phyloP scores from a whole-genome alignment of 92 coral and sea anemone species.

The Actinernus sp. region DNA sequence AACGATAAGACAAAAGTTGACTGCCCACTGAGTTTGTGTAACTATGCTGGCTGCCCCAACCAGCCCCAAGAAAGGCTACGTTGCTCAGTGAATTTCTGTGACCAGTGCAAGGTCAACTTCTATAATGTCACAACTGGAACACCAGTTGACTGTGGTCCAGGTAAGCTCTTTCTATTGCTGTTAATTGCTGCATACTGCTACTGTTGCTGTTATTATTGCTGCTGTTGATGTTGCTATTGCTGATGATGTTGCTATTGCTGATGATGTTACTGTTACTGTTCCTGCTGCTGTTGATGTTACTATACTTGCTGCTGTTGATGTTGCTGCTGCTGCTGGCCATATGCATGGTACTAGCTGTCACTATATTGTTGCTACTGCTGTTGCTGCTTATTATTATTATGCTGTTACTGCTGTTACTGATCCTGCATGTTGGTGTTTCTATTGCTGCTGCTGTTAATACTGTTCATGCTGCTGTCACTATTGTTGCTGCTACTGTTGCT shows the following conservation, averaged over 20 bases:
- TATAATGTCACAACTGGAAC: constrained; percentile 85
- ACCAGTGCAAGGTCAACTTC: constrained; percentile 86
- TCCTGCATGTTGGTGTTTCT: neutral
- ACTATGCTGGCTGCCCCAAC: constrained; percentile 91
- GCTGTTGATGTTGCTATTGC: neutral
- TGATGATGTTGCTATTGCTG: neutral
- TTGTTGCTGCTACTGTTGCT: neutral
- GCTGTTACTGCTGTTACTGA: neutral
- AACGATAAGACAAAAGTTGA: constrained; percentile 68
- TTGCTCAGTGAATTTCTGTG: constrained; percentile 88
- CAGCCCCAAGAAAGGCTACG: constrained; percentile 52
- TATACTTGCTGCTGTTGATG: neutral
- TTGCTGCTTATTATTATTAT: neutral
- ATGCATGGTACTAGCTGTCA: too few relatives aligned
- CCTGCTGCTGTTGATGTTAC: neutral
- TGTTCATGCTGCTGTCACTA: neutral
- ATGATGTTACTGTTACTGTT: neutral
- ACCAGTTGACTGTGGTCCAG: constrained; percentile 85
- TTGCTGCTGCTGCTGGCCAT: neutral
- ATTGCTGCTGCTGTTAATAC: neutral
- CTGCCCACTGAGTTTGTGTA: constrained; percentile 85
- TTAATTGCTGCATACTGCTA: neutral
- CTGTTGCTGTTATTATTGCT: neutral
- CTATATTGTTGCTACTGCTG: neutral
- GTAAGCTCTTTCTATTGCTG: constrained; percentile 34